Evolutionary conservation across 2,113 vertebrate genomes (phyloP), one percentile per base, ranked within the genome.

Genomic region (Oxygymnocypris stewartii): DNA sequence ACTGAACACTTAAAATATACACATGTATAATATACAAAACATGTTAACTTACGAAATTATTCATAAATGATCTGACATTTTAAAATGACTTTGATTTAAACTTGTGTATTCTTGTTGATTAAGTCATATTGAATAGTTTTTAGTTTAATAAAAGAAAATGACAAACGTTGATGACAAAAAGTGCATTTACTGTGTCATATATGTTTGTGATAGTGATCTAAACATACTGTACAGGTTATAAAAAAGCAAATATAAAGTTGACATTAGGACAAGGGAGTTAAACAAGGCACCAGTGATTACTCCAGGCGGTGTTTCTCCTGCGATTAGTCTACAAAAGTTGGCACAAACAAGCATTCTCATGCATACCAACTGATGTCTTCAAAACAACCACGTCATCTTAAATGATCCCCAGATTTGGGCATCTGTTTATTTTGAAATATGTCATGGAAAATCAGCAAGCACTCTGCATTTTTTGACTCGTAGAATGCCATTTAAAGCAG

Each of bases 401-500:
- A 65, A 85, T 40, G 2, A 20, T 77, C n/a, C 23, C 31, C 28
- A 47, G 51, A 82, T 47, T 61, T 5, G 28, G 47, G 47, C 40
- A 86, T 63, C 37, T 73, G 20, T 69, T 65, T n/a, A 10, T 44
- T 79, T 44, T n/a, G 6, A 88, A 84, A 37, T 65, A 61, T 84
- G 75, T 86, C 61, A 78, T 76, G 67, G 67, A 67, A 86, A 79
- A 63, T 10, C 14, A 78, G 44, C 31, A n/a, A 6, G 9, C 14
- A 28, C 59, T n/a, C 23, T 71, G 44, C 69, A 28, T 25, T 54
- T 11, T 71, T 84, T 18, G 35, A 51, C 4, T 37, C 25, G 51
- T 67, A 54, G 35, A 35, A 5, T n/a, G 23, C 23, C 31, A 87
- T 84, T 87, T 87, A 84, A 57, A 84, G 61, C 25, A 25, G 57